Evolutionary conservation across 2,113 vertebrate genomes (phyloP), one percentile per base, ranked within the genome.

Genomic region (Vicugna pacos): DNA sequence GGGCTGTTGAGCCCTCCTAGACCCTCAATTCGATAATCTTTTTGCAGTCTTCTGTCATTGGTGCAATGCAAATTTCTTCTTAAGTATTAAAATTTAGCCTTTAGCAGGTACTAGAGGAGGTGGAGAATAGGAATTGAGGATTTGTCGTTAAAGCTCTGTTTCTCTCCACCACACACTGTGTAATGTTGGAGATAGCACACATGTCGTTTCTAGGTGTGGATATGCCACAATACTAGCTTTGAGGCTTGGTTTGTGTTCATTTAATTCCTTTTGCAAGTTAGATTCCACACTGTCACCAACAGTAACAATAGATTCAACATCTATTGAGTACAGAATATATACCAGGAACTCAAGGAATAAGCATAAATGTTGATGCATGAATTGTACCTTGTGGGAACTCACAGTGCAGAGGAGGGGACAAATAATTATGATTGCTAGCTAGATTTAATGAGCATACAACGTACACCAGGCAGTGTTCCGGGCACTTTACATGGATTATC

Each of bases 271-370:
- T 86, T 65, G 56, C 17, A 94, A 85, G 30, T 26, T 92, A 58
- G 58, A 75, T 91, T 87, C 42, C 56, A 90, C 32, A 54, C 4
- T 65, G 22, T 88, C 93, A 92, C 64, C 60, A 88, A 95, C 67
- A 95, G 32, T 64, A 93, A 91, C 38, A 42, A 42, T 42, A 42
- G 38, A 82, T 32, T 92, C 64, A 83, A 7, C 24, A 80, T 80
- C 46, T 91, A 70, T 28, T 64, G 70, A 93, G 46, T 69, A 91
- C 62, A 42, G 38, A 87, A 65, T 84, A 94, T 58, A 52, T 65
- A 52, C 76, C 70, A 96, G 42, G 46, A 79, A 81, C 87, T 82
- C 67, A 24, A 94, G 76, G 19, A 96, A 93, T 38, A 80, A 91
- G 65, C 28, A 50, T 62, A 32, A 94, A 88, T 88, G 24, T 75